phyloP scores from a whole-genome alignment of 2,888 invertebrate genomes.

The Salpingus planirostris region DNA sequence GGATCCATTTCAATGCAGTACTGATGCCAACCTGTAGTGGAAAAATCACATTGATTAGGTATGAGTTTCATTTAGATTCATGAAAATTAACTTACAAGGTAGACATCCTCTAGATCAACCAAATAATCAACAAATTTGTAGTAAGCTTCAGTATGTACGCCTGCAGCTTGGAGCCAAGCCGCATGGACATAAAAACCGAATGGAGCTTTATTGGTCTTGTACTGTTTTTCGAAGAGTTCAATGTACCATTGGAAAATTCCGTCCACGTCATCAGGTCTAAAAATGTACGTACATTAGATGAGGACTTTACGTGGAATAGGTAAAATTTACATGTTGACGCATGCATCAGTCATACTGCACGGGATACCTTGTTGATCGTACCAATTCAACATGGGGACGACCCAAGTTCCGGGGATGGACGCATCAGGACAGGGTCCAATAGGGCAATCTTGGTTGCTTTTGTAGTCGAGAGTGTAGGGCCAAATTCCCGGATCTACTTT shows the following conservation, averaged over 20 bases:
- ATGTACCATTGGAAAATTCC: slow-evolving; percentile 50
- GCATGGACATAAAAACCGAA: slow-evolving; percentile 61
- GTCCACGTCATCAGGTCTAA: slow-evolving; percentile 40
- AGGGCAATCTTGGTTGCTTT: slow-evolving; percentile 46
- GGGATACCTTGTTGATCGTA: slow-evolving; percentile 40
- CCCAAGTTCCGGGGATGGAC: slow-evolving; percentile 49
- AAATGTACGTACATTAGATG: too few species aligned
- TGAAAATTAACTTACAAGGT: slow-evolving; percentile 48
- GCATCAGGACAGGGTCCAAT: slow-evolving; percentile 46
- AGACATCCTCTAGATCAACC: slow-evolving; percentile 47
- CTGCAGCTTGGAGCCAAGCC: slow-evolving; percentile 48
- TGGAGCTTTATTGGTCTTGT: slow-evolving; percentile 54
- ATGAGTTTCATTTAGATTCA: too few species aligned
- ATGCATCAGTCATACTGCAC: slow-evolving; percentile 52
- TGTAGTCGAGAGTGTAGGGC: slow-evolving; percentile 56
- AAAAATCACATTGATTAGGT: background rate
- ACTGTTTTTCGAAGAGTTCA: slow-evolving; percentile 55
- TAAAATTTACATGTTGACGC: slow-evolving; percentile 41
- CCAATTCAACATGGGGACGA: slow-evolving; percentile 51
- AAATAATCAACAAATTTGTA: slow-evolving; percentile 49
- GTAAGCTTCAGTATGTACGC: slow-evolving; percentile 45
- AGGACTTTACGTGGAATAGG: too few species aligned
- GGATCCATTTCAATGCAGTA: slow-evolving; percentile 50
- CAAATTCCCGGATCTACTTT: slow-evolving; percentile 49
- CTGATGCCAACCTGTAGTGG: slow-evolving; percentile 37